Evolutionary conservation across 2,888 invertebrate genomes (phyloP).

Genomic region (Rhamphomyia laevipes): DNA sequence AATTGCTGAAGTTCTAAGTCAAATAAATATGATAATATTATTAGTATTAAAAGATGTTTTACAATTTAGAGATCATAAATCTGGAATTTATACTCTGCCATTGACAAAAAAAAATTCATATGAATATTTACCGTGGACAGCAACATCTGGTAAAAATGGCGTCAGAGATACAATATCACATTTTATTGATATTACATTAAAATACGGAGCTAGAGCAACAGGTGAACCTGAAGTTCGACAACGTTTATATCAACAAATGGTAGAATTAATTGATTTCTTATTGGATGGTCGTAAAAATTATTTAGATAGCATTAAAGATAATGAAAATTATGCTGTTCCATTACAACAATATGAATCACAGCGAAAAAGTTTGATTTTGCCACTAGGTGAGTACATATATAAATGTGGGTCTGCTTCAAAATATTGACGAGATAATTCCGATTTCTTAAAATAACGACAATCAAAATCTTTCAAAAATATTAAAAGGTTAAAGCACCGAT

Average conservation of each 20-base stretch:
- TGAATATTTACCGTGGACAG: slow-evolving; percentile 69
- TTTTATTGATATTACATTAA: slow-evolving; percentile 32
- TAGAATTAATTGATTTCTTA: slow-evolving; percentile 57
- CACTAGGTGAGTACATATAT: slow-evolving; percentile 43
- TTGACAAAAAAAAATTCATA: slow-evolving; percentile 29
- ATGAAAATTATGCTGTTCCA: slow-evolving; percentile 45
- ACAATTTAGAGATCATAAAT: slow-evolving; percentile 48
- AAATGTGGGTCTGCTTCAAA: background rate
- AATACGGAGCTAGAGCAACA: slow-evolving; percentile 34
- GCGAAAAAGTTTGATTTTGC: slow-evolving; percentile 51
- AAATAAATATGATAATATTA: slow-evolving; percentile 47
- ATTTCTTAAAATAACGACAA: too few relatives aligned
- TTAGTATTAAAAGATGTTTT: slow-evolving; percentile 54
- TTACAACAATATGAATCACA: slow-evolving; percentile 55
- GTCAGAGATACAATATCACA: slow-evolving; percentile 40
- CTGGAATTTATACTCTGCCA: slow-evolving; percentile 40
- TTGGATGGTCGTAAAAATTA: slow-evolving; percentile 61
- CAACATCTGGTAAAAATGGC: slow-evolving; percentile 45
- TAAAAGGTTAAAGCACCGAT: too few relatives aligned
- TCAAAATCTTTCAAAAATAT: too few relatives aligned
- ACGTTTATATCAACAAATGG: slow-evolving; percentile 54
- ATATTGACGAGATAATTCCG: too few relatives aligned
- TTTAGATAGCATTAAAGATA: slow-evolving; percentile 50
- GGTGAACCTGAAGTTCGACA: slow-evolving; percentile 34
- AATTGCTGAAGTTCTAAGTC: slow-evolving; percentile 42